Conservation (phyloP, 2,888 invertebrate species). For the Eilema sororculum region DNA sequence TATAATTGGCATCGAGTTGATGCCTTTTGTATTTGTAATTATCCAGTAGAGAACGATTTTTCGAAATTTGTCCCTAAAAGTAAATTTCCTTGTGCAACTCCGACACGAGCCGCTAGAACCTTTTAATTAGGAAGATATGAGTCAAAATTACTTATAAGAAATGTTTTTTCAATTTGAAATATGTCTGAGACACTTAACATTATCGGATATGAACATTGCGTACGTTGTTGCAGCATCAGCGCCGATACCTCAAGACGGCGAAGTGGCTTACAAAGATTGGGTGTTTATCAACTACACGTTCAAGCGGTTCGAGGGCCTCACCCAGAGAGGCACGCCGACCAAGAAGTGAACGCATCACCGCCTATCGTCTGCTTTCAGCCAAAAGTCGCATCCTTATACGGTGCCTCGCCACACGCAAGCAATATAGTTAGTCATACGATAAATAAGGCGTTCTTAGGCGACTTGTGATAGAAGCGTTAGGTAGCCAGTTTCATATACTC, state of each 20-base stretch:
- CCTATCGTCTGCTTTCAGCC: constrained; percentile 44
- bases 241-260: constrained; percentile 95
- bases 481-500: constrained; percentile 21
- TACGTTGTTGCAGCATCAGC: constrained; percentile 90
- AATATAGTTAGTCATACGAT: constrained; percentile 25
- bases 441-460: constrained; percentile 18
- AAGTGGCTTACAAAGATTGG: constrained; percentile 98
- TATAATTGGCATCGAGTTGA: too few relatives aligned
- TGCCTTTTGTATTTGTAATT: too few relatives aligned
- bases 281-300: constrained; percentile 99
- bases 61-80: too few relatives aligned
- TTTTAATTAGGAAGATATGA: not conserved
- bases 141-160: not conserved
- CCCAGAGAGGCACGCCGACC: constrained; percentile 94
- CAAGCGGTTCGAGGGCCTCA: constrained; percentile 99
- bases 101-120: too few relatives aligned
- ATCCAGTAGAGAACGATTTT: too few relatives aligned
- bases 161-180: not conserved
- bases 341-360: constrained; percentile 88
- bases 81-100: too few relatives aligned
- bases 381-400: constrained; percentile 21
- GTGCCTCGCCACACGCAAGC: constrained; percentile 24
- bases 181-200: constrained; percentile 10
- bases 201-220: constrained; percentile 48
- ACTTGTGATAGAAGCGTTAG: constrained; percentile 30